Percentiles rank a stretch among this genome's conserved stretches.
These are phyloP conservation scores for Strongylocentrotus purpuratus DNA, from an alignment of 35 echinoderm and acorn worm genomes.

Conservation along the genomic window DNA sequence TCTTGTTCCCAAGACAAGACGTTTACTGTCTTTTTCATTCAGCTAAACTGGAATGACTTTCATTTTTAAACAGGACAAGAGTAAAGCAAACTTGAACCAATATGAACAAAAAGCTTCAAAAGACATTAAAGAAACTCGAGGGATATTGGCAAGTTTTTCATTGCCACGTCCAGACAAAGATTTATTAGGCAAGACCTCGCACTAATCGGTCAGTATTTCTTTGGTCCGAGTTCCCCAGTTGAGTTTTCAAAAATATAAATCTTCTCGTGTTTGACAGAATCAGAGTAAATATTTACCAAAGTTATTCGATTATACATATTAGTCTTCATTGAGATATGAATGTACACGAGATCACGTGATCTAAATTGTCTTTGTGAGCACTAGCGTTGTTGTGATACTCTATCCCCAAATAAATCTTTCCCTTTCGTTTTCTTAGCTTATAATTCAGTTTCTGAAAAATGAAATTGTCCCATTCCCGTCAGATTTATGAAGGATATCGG, in stretches of 20 bases:
- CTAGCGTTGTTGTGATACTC: not conserved
- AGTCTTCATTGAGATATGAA: not conserved
- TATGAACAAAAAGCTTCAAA: no score
- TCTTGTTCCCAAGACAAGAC: no score
- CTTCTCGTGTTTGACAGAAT: conserved; percentile 20
- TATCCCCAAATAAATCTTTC: not conserved
- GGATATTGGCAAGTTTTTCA: no score
- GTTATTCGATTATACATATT: conserved; percentile 5
- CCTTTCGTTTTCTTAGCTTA: not conserved
- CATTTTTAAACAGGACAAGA: no score
- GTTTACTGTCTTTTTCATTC: no score
- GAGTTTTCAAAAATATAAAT: not conserved
- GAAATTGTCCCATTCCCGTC: not conserved
- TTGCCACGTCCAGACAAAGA: not conserved
- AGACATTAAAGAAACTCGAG: no score
- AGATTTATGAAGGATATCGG: not conserved
- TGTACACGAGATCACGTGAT: not conserved
- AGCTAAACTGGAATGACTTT: no score
- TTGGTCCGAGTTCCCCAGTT: not conserved
- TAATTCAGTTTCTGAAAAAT: not conserved
- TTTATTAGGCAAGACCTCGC: not conserved
- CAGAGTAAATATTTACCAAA: conserved; percentile 14
- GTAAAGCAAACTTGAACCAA: no score
- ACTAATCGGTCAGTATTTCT: not conserved
- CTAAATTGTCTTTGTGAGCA: not conserved